phyloP scores from a whole-genome alignment of 2,888 invertebrate genomes.

The Oxyteleia sp. region DNA sequence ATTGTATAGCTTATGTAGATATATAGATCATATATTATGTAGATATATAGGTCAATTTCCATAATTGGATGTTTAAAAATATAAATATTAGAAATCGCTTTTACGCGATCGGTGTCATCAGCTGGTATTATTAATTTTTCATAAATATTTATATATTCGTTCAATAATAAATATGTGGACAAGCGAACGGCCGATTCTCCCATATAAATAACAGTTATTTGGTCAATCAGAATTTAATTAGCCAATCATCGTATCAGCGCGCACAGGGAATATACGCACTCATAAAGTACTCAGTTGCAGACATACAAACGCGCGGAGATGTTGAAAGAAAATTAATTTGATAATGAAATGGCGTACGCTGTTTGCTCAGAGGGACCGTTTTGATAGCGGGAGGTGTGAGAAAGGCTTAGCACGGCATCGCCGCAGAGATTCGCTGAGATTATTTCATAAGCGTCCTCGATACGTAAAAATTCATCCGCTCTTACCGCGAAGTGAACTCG shows the following conservation, averaged over 20 bases:
- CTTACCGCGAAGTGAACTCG: constrained; percentile 77
- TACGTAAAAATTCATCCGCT: constrained; percentile 85
- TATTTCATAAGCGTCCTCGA: constrained; percentile 85
- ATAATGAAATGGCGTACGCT: constrained; percentile 54
- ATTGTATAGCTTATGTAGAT: too few species aligned
- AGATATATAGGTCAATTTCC: too few species aligned
- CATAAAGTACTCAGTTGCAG: constrained; percentile 22
- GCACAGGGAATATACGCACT: constrained; percentile 26
- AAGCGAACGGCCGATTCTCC: constrained; percentile 14
- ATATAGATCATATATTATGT: too few species aligned
- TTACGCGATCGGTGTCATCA: constrained; percentile 8
- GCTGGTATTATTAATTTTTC: constrained; percentile 10
- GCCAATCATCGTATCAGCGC: constrained; percentile 43
- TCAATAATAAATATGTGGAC: constrained; percentile 25
- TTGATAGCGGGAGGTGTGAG: constrained; percentile 74
- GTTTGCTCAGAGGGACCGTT: constrained; percentile 54
- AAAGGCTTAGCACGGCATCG: constrained; percentile 76
- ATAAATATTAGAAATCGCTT: too few species aligned
- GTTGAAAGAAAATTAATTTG: constrained; percentile 67
- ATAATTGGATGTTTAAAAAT: too few species aligned
- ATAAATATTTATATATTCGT: constrained; percentile 24
- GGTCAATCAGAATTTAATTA: constrained; percentile 61
- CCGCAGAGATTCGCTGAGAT: constrained; percentile 79
- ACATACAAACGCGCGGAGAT: constrained; percentile 25
- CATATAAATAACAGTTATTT: constrained; percentile 59